phyloP scores from a whole-genome alignment of 2,888 invertebrate genomes.

The Cephus nigrinus region DNA sequence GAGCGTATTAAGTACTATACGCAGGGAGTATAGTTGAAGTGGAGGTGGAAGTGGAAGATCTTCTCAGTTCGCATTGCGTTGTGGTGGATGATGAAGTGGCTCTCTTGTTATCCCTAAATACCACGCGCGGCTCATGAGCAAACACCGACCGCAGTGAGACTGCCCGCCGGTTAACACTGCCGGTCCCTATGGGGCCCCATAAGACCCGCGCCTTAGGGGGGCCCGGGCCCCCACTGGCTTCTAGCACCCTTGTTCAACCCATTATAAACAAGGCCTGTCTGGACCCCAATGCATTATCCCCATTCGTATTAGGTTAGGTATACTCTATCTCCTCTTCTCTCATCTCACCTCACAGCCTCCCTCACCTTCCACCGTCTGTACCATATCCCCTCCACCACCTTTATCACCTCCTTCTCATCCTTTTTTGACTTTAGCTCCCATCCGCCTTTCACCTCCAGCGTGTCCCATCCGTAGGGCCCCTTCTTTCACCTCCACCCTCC shows the following conservation, averaged over 20 bases:
- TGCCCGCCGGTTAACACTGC: slow-evolving; percentile 59
- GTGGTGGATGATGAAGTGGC: slow-evolving; percentile 61
- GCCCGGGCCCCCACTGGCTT: slow-evolving; percentile 61
- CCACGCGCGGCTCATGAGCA: slow-evolving; percentile 62
- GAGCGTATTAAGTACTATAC: neutral
- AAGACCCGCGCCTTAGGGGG: slow-evolving; percentile 61
- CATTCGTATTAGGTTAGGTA: slow-evolving; percentile 38
- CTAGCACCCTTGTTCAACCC: slow-evolving; percentile 65
- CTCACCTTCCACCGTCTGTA: slow-evolving; percentile 1
- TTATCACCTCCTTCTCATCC: slow-evolving; percentile 12
- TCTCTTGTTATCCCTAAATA: slow-evolving; percentile 64
- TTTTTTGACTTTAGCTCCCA: slow-evolving; percentile 19
- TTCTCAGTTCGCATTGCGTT: slow-evolving; percentile 21
- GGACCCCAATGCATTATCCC: slow-evolving; percentile 58
- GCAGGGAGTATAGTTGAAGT: neutral
- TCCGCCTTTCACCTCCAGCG: slow-evolving; percentile 37
- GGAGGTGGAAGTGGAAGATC: neutral
- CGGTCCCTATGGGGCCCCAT: slow-evolving; percentile 43
- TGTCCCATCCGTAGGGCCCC: neutral
- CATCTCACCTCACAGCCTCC: slow-evolving; percentile 9
- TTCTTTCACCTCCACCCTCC: slow-evolving; percentile 2
- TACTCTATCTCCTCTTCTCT: slow-evolving; percentile 30
- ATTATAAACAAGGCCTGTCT: slow-evolving; percentile 63
- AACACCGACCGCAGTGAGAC: slow-evolving; percentile 58
- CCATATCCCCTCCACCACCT: neutral